phyloP scores from a whole-genome alignment of 1,140 invertebrate genomes.

The silkworm (Bombyx mori) region DNA sequence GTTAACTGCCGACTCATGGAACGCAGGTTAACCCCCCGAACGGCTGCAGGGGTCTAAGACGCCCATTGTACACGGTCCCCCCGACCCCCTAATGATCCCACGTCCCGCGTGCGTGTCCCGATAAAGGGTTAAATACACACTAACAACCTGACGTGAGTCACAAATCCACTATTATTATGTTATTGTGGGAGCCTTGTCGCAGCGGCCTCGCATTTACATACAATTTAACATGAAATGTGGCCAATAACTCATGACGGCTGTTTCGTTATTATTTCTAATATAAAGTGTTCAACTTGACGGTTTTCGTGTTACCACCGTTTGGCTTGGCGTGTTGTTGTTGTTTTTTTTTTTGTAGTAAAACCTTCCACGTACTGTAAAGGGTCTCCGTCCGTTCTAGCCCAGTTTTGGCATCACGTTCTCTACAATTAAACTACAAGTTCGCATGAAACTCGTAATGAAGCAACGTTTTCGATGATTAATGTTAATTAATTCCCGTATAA shows the following conservation, averaged over 20 bases:
- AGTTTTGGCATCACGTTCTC: slow-evolving; percentile 22
- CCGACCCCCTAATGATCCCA: slow-evolving; percentile 58
- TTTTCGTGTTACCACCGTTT: slow-evolving; percentile 39
- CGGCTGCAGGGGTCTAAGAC: slow-evolving; percentile 29
- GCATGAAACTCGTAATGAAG: slow-evolving; percentile 19
- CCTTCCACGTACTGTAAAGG: slow-evolving; percentile 27
- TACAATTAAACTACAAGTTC: slow-evolving; percentile 21
- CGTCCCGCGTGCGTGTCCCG: slow-evolving; percentile 63
- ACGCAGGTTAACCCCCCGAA: slow-evolving; percentile 35
- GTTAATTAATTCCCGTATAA: no score
- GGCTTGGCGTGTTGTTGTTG: slow-evolving; percentile 33
- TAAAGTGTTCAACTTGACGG: slow-evolving; percentile 54
- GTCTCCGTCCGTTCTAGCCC: slow-evolving; percentile 21
- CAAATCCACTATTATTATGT: slow-evolving; percentile 70
- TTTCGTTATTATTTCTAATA: slow-evolving; percentile 66
- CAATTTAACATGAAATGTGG: slow-evolving; percentile 68
- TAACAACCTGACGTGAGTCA: slow-evolving; percentile 68
- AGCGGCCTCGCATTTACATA: slow-evolving; percentile 62
- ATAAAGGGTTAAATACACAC: slow-evolving; percentile 69
- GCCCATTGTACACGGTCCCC: slow-evolving; percentile 33
- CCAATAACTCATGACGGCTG: slow-evolving; percentile 61
- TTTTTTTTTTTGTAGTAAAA: slow-evolving; percentile 20
- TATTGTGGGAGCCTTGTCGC: slow-evolving; percentile 65
- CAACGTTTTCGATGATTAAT: slow-evolving; percentile 1
- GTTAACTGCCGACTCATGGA: slow-evolving; percentile 44